Conservation (phyloP, 2,797 vertebrate species). For the Aplochiton taeniatus region DNA sequence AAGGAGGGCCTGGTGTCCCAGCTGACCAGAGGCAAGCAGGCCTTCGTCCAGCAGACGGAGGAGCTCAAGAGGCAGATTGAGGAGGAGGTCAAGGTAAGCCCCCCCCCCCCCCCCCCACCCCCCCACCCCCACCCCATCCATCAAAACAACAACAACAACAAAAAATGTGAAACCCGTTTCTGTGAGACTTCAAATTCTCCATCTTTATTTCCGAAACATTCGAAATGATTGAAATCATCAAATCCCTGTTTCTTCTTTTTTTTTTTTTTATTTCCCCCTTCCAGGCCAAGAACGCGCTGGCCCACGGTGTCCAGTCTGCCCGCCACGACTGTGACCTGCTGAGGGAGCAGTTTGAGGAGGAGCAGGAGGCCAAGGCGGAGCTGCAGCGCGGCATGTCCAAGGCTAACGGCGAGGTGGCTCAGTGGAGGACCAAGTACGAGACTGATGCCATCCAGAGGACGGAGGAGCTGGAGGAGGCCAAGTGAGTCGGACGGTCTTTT, state of each 20-base stretch:
- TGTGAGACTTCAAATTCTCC: no score
- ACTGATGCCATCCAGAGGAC: slow-evolving; percentile 82
- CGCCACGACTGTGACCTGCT: slow-evolving; percentile 84
- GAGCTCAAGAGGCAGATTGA: slow-evolving; percentile 87
- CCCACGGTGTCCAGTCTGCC: slow-evolving; percentile 81
- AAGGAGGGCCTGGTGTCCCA: slow-evolving; percentile 86
- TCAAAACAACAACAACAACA: no score
- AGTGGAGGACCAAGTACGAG: slow-evolving; percentile 81
- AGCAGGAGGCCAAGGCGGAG: slow-evolving; percentile 78
- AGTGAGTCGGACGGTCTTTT: no score
- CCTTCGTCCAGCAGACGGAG: slow-evolving; percentile 87
- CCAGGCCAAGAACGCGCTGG: slow-evolving; percentile 86
- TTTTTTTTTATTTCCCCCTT: no score
- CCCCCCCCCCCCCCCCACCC: no score
- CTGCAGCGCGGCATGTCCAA: slow-evolving; percentile 77
- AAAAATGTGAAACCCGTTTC: no score
- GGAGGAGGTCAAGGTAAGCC: slow-evolving; percentile 66
- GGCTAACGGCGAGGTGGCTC: slow-evolving; percentile 80
- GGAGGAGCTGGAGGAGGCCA: slow-evolving; percentile 78
- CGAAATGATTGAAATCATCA: no score
- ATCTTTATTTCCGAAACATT: no score
- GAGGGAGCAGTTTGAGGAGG: slow-evolving; percentile 83
- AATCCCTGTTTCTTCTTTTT: no score
- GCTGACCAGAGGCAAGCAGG: slow-evolving; percentile 86
- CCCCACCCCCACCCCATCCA: no score